Evolutionary conservation across 2,888 invertebrate genomes (phyloP), one percentile per base, ranked within the genome.

Genomic region (Platycheirus rosarum): DNA sequence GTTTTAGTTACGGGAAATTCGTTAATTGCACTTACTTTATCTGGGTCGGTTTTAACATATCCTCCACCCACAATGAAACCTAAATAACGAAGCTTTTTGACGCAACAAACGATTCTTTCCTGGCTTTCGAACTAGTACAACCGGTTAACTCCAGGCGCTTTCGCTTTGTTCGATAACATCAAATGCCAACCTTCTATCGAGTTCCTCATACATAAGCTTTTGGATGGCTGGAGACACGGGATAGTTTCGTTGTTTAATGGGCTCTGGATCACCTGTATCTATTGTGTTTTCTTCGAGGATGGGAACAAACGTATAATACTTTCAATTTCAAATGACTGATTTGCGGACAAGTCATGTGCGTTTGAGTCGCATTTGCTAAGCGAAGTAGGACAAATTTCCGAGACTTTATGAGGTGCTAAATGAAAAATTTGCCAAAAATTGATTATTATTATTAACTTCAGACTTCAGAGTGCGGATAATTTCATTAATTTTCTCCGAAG

Each of bases 171-270:
- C 23, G 62, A 11, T 7, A 69, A 20, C 29, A n/a, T n/a, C n/a
- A n/a, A n/a, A n/a, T n/a, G n/a, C n/a, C 9, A 88, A 35, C 87
- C 88, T 88, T 4, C 85, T 51, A 16, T 87, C 86, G 0, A 88
- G 79, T 65, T 87, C 87, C 11, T 68, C 66, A 46, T 76, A 66
- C 37, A 82, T 20, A 26, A 63, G 14, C 14, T 62, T 57, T 26
- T 84, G 75, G 1, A 68, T 53, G 5, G 57, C 63, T 9, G 84
- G 79, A 6, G 76, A 79, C 13, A 73, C 57, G 8, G 79, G 68
- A 35, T 73, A 84, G 23, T 55, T 60, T 8, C 84, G 53, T 23
- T 76, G 71, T 29, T 79, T 79, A 14, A 79, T 66, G 9, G 75
- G 70, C 23, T 65, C 35, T 1, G 65, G 40, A 8, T 44, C 49